Conservation (phyloP, 2,113 vertebrate genomes). For the Rhea americana region DNA sequence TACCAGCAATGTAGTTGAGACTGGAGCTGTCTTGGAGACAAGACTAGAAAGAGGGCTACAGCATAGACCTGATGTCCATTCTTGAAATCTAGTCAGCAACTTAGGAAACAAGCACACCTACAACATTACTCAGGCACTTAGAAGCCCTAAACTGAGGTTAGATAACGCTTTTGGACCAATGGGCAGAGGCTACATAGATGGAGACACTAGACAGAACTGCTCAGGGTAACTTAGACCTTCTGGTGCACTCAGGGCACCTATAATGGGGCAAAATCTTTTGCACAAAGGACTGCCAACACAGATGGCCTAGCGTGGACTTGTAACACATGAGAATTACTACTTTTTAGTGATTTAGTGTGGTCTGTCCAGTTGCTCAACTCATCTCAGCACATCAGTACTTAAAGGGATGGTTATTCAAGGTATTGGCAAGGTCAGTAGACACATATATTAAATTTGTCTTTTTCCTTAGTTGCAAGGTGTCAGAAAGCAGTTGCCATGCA, state of each 20-base stretch:
- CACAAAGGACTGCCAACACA: too few relatives aligned
- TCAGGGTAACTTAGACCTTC: background rate
- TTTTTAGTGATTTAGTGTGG: background rate
- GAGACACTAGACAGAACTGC: background rate
- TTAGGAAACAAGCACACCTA: background rate
- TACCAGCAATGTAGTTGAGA: background rate
- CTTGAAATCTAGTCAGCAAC: background rate
- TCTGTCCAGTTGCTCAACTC: background rate
- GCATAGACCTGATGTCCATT: background rate
- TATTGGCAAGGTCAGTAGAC: background rate
- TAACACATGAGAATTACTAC: background rate
- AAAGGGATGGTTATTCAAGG: background rate
- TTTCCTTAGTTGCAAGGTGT: too few relatives aligned
- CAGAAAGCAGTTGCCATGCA: background rate
- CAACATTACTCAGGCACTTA: background rate
- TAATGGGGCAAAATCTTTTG: background rate
- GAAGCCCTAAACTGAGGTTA: background rate
- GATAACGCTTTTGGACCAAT: rapidly evolving
- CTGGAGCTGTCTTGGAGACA: background rate
- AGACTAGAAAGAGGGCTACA: background rate
- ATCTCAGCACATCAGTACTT: background rate
- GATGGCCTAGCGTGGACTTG: background rate
- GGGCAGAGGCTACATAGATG: background rate
- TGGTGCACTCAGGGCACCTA: background rate
- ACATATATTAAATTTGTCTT: background rate